Base-by-base conservation (phyloP, 2,888 invertebrate species). In the Orchesellides sinensis region DNA sequence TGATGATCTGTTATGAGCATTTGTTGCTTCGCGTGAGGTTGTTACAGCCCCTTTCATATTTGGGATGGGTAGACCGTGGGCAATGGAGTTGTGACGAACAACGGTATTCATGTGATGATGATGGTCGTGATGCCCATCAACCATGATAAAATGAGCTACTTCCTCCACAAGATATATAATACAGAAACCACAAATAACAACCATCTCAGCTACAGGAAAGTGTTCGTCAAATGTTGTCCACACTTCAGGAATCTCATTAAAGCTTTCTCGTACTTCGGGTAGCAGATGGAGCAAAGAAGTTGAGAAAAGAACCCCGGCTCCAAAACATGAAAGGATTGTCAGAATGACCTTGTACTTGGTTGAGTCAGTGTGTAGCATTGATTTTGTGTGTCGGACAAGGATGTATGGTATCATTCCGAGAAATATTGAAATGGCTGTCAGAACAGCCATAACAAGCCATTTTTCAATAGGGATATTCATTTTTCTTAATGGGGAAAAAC, bases 201-300 rank as follows among this genome's bases (percentile, higher is more conserved):
- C 63, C n/a, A 85, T 72, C 72, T 88, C 88, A 0, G 87, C 84
- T 6, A 87, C 23, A 5, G 88, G 87, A 45, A 87, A 87, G 47
- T 88, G 85, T 2, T 27, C 69, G 61, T 84, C 85, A 17, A 87
- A 72, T 21, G 66, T 83, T 1, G 69, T 47, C 78, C 78, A 79
- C 14, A 84, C 69, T 12, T 49, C 23, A 3, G 80, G 72, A 23
- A 70, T 68, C 35, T 47, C 80, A 1, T 35, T n/a, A 25, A 86
- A 73, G 25, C 63, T 66, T 47, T 86, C 85, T 23, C 94, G 91
- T 0, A 94, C 93, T 91, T 96, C 96, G 6, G 95, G 95, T 0
- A 96, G 90, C 92, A 96, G 94, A 90, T 96, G 96, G 12, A 94
- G 91, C 40, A 95, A 86, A 0, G 95, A 93, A 0, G 96, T 96